These are phyloP conservation scores for Drosophila buzzatii DNA, from an alignment of 2,888 invertebrate genomes.

Conservation along the genomic window DNA sequence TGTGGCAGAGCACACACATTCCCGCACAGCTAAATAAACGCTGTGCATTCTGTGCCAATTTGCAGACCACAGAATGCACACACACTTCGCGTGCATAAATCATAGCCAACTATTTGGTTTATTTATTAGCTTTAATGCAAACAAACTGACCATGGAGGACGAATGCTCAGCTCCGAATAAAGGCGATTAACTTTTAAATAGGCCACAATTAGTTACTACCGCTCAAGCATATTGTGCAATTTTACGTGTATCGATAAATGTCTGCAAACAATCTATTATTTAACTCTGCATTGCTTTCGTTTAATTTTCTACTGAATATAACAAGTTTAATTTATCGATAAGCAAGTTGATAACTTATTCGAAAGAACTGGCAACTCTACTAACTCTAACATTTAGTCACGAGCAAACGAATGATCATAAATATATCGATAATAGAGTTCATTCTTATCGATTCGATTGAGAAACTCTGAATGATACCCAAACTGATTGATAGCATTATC, in stretches of 20 bases:
- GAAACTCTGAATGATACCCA: too few relatives aligned
- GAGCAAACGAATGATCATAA: not conserved
- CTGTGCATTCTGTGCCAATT: constrained; percentile 51
- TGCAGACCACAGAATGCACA: not conserved
- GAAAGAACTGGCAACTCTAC: not conserved
- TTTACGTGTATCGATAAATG: not conserved
- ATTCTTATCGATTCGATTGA: not conserved
- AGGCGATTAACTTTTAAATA: constrained; percentile 1
- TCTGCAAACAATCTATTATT: not conserved
- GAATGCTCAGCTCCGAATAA: not conserved
- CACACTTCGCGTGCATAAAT: constrained; percentile 7
- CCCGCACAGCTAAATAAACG: constrained; percentile 19
- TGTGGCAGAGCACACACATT: constrained; percentile 6
- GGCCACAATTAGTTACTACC: constrained; percentile 1
- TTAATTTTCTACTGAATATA: not conserved
- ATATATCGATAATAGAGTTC: not conserved
- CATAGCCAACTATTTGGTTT: constrained; percentile 15
- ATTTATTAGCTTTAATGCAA: constrained; percentile 7
- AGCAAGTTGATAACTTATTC: too few relatives aligned
- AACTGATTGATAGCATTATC: not conserved
- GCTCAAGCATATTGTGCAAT: not conserved
- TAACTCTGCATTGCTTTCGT: too few relatives aligned
- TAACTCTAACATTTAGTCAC: not conserved
- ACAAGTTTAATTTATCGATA: not conserved
- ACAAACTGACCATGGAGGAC: constrained; percentile 16